Evolutionary conservation across 2,797 vertebrate species (phyloP).

Genomic region (Tolypeutes matacus): DNA sequence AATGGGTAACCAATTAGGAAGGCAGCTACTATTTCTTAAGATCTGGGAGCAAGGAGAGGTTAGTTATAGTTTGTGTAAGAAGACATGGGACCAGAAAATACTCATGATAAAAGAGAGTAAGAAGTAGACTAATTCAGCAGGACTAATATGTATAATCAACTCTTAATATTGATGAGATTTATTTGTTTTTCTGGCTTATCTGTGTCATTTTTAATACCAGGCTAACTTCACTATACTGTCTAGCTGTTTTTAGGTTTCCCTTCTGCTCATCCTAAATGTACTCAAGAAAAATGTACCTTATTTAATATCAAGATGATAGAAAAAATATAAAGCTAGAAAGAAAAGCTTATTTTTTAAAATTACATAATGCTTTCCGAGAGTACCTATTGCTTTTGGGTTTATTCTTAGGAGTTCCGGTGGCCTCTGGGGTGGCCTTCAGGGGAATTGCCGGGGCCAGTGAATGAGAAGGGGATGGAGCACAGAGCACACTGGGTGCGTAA

Average conservation of each 20-base stretch:
- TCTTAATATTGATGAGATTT: neutral
- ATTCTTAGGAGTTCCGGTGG: neutral
- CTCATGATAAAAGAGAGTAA: neutral
- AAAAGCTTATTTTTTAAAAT: neutral
- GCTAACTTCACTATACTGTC: neutral
- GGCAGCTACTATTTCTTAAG: neutral
- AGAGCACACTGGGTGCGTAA: rapidly evolving
- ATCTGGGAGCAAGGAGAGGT: no score
- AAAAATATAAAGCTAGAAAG: neutral
- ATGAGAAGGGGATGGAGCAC: neutral
- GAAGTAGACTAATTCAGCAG: neutral
- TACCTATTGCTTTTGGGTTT: neutral
- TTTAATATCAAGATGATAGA: neutral
- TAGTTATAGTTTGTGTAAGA: neutral
- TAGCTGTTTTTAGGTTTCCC: neutral
- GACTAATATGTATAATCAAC: neutral
- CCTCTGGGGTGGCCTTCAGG: neutral
- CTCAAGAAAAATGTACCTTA: neutral
- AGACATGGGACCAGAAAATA: neutral
- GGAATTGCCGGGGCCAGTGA: neutral
- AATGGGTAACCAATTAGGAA: neutral
- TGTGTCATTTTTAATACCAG: neutral
- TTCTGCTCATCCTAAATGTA: neutral
- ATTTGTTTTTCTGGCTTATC: neutral
- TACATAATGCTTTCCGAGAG: neutral